A percentile compares a stretch with the other conserved stretches of the same genome.
Evolutionary conservation across 2,797 vertebrate species (phyloP).

Genomic region (Melanogrammus aeglefinus): DNA sequence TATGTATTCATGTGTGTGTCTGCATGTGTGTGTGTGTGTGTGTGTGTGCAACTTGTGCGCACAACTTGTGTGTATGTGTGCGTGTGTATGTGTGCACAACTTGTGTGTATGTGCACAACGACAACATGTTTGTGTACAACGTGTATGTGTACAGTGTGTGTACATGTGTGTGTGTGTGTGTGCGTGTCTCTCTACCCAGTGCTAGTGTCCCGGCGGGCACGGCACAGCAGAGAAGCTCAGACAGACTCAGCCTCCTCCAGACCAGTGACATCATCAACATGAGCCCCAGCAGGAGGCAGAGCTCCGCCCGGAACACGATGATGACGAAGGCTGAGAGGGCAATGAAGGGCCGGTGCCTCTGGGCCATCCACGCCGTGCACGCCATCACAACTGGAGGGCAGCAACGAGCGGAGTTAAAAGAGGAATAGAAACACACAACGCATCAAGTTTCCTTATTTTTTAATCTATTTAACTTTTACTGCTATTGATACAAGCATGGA

Average conservation of each 20-base stretch:
- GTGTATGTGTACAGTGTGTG: no score
- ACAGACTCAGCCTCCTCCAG: constrained; percentile 74
- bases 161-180: background rate
- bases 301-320: constrained; percentile 89
- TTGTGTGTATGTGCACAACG: no score
- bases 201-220: constrained; percentile 83
- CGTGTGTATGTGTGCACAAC: no score
- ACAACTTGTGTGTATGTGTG: no score
- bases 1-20: no score
- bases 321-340: constrained; percentile 86
- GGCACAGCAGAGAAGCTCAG: constrained; percentile 74
- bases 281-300: constrained; percentile 86
- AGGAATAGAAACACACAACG: background rate
- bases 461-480: no score
- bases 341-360: constrained; percentile 79
- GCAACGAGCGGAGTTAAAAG: background rate
- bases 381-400: constrained; percentile 79
- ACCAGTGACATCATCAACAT: constrained; percentile 81
- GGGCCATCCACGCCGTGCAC: constrained; percentile 86
- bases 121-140: no score
- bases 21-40: no score
- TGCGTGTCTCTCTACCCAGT: constrained; percentile 75
- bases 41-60: no score
- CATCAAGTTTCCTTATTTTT: no score
- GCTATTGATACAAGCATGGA: no score